phyloP scores from a whole-genome alignment of 2,888 invertebrate species.

The Drosophila anomalata region DNA sequence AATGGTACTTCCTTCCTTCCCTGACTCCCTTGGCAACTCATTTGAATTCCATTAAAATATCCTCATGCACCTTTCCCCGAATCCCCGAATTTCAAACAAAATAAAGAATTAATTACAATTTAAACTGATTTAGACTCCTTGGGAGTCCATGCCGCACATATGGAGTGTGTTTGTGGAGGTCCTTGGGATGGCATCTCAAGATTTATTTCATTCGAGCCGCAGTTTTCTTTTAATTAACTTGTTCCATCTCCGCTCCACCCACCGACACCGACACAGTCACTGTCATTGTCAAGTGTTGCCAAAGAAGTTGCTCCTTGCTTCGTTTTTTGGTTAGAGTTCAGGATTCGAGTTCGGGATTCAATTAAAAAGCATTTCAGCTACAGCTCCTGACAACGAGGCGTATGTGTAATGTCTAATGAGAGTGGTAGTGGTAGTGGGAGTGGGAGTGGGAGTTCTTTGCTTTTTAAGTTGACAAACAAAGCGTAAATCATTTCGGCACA shows the following conservation, averaged over 20 bases:
- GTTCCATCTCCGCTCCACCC: constrained; percentile 27
- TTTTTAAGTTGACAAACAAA: constrained; percentile 79
- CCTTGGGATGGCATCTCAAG: constrained; percentile 36
- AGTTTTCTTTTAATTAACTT: constrained; percentile 78
- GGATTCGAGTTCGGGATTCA: constrained; percentile 54
- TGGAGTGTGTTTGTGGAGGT: not conserved
- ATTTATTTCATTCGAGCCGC: constrained; percentile 75
- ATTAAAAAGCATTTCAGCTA: constrained; percentile 71
- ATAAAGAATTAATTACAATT: constrained; percentile 70
- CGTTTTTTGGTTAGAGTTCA: not conserved
- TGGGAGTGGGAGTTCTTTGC: constrained; percentile 47
- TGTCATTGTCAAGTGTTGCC: constrained; percentile 72
- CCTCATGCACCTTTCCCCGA: not conserved
- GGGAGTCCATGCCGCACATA: constrained; percentile 20
- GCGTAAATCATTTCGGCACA: constrained; percentile 78
- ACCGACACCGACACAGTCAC: constrained; percentile 17
- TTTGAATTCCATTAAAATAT: constrained; percentile 4
- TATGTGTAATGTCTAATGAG: constrained; percentile 55
- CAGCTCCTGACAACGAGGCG: constrained; percentile 63
- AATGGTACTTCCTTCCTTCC: not conserved
- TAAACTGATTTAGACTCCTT: constrained; percentile 53
- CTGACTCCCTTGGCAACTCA: not conserved
- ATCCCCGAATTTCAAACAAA: constrained; percentile 4
- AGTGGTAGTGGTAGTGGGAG: not conserved
- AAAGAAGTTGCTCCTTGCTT: constrained; percentile 41